Conservation (phyloP, 2,113 vertebrate genomes). For the Cisticola juncidis region DNA sequence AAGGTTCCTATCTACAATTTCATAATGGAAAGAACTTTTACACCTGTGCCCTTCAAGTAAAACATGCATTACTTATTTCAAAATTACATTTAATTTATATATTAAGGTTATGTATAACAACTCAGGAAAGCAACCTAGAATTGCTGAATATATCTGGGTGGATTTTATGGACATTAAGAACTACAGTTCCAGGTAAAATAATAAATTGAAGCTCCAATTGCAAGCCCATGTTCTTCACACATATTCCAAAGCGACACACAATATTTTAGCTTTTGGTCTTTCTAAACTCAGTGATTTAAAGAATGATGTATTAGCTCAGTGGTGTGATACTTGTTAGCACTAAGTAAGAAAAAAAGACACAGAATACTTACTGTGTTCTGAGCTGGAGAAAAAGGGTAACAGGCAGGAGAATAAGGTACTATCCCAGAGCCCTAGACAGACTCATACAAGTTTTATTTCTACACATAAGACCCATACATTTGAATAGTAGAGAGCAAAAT, state of each 20-base stretch:
- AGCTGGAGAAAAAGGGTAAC: neutral
- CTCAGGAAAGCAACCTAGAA: neutral
- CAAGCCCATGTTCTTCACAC: neutral
- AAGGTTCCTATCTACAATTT: neutral
- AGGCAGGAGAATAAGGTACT: neutral
- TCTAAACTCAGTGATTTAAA: neutral
- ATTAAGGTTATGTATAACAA: neutral
- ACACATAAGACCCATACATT: neutral
- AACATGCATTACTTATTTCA: neutral
- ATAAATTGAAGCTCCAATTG: neutral
- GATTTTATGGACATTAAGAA: neutral
- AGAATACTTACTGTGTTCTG: neutral
- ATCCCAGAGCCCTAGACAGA: neutral
- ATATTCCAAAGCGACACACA: neutral
- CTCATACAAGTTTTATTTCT: neutral
- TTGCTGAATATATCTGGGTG: neutral
- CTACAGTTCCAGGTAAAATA: neutral
- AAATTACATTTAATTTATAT: neutral
- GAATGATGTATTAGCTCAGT: neutral
- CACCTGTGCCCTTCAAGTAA: neutral
- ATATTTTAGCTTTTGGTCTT: neutral
- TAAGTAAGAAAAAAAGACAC: neutral
- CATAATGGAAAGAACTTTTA: neutral
- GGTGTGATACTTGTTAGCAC: neutral
- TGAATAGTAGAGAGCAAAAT: neutral